Conservation (phyloP, 1,140 invertebrate genomes). For the Colletes gigas region DNA sequence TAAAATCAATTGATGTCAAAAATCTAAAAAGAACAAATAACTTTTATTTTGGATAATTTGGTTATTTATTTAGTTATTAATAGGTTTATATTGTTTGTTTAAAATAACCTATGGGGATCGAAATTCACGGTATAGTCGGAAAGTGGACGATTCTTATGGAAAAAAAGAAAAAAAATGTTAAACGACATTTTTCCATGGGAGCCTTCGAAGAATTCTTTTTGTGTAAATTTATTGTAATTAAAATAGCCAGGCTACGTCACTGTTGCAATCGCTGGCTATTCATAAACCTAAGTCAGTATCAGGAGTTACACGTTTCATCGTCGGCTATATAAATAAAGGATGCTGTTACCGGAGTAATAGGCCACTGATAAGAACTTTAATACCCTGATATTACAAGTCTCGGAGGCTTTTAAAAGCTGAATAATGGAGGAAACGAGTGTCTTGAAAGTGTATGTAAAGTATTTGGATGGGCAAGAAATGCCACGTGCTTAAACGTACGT, state of each 20-base stretch:
- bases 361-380: constrained; percentile 56
- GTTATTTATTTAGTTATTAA: no score
- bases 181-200: no score
- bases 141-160: no score
- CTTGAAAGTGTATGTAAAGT: not conserved
- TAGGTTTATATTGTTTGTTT: no score
- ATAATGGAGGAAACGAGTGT: constrained; percentile 7
- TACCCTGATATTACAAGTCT: constrained; percentile 45
- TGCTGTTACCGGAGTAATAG: constrained; percentile 56
- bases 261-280: not conserved
- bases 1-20: no score
- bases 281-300: not conserved
- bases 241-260: not conserved
- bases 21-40: no score
- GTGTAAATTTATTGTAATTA: no score
- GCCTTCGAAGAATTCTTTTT: no score
- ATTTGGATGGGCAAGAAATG: not conserved
- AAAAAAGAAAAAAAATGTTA: no score
- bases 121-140: no score
- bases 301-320: not conserved
- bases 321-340: constrained; percentile 44
- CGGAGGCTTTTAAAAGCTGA: constrained; percentile 27
- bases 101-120: no score
- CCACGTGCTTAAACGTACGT: not conserved
- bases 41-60: no score